Evolutionary conservation across 2,797 vertebrate genomes (phyloP).

Genomic region (Hydrophis major): DNA sequence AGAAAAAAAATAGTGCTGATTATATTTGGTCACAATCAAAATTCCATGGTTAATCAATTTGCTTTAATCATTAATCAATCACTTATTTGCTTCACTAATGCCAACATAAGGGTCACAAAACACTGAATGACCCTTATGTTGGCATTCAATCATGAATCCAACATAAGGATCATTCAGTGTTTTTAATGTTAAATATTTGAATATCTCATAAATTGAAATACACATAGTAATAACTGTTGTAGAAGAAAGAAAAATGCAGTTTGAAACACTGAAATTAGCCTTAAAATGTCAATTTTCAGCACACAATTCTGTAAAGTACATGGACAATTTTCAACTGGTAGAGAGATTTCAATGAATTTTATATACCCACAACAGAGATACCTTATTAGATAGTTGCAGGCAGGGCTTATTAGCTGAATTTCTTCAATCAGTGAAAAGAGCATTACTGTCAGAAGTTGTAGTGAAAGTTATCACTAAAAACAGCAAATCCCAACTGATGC

Average conservation of each 20-base stretch:
- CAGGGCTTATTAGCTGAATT: constrained; percentile 20
- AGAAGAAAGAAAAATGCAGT: constrained; percentile 5
- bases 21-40: background rate
- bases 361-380: background rate
- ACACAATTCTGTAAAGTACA: background rate
- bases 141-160: background rate
- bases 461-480: constrained; percentile 18
- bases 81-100: background rate
- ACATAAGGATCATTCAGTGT: background rate
- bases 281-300: constrained; percentile 17
- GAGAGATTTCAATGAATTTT: constrained; percentile 25
- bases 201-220: constrained; percentile 14
- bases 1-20: background rate
- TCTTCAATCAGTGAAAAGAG: constrained; percentile 24
- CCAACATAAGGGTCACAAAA: background rate
- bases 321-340: constrained; percentile 14
- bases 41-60: background rate
- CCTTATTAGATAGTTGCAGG: constrained; percentile 11
- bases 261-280: background rate
- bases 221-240: background rate
- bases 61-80: background rate
- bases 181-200: background rate
- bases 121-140: background rate
- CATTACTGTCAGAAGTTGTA: constrained; percentile 36
- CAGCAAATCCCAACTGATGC: constrained; percentile 11